Conservation (phyloP, 1,140 invertebrate genomes). For the Cydia pomonella region DNA sequence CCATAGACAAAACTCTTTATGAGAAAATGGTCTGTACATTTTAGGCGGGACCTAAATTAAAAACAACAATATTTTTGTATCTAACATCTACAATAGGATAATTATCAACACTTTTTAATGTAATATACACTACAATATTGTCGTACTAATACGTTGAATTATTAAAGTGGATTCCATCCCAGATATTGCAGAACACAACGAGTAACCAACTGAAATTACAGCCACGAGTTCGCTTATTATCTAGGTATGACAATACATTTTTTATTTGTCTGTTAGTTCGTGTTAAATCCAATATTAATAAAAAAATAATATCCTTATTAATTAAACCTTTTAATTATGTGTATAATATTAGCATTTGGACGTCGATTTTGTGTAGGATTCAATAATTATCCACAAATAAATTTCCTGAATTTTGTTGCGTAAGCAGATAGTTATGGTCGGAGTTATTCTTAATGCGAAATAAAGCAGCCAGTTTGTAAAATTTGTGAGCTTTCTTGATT, state of each 20-base stretch:
- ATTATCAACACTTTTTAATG: conserved; percentile 40
- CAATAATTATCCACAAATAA: conserved; percentile 18
- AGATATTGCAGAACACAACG: conserved; percentile 70
- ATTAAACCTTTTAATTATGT: conserved; percentile 55
- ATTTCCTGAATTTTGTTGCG: background rate
- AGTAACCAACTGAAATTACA: conserved; percentile 50
- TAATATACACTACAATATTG: conserved; percentile 67
- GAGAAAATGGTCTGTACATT: conserved; percentile 34
- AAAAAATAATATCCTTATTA: conserved; percentile 69
- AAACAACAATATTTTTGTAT: conserved; percentile 48
- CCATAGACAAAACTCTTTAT: conserved; percentile 20
- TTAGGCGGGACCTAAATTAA: conserved; percentile 51
- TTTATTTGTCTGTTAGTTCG: conserved; percentile 46
- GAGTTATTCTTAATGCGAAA: background rate
- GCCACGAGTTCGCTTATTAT: conserved; percentile 53
- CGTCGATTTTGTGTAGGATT: conserved; percentile 47
- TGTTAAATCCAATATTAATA: conserved; percentile 69
- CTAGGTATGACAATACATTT: conserved; percentile 46
- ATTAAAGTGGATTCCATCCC: conserved; percentile 66
- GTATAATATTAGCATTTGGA: conserved; percentile 46
- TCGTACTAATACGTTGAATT: conserved; percentile 69
- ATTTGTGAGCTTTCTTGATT: background rate
- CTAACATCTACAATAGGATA: conserved; percentile 55
- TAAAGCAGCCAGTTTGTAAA: background rate
- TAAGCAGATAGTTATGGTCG: background rate